These are phyloP conservation scores for Araneus ventricosus DNA, from an alignment of 1,140 invertebrate genomes.

Conservation along the genomic window DNA sequence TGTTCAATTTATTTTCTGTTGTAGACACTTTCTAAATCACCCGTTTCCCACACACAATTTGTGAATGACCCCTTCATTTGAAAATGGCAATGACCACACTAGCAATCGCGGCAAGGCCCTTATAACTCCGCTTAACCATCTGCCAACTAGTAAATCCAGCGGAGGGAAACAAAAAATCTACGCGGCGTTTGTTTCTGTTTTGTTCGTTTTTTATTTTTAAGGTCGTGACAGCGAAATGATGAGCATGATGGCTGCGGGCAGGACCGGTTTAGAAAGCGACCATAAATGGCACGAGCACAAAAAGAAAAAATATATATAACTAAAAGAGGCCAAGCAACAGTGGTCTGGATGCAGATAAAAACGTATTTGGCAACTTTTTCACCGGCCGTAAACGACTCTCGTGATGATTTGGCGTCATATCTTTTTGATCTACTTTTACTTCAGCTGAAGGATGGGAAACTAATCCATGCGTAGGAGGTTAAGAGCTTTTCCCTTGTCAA, in stretches of 20 bases:
- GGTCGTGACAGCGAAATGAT: conserved; percentile 64
- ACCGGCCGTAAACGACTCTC: neutral
- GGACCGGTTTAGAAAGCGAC: conserved; percentile 36
- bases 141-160: conserved; percentile 25
- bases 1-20: too few species aligned
- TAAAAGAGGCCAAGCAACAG: conserved; percentile 48
- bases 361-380: conserved; percentile 28
- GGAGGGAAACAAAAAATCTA: conserved; percentile 4
- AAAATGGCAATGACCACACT: conserved; percentile 28
- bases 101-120: neutral
- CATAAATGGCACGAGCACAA: neutral
- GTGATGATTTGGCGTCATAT: conserved; percentile 26
- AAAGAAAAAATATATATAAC: neutral
- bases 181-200: conserved; percentile 24
- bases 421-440: conserved; percentile 44
- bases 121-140: conserved; percentile 19
- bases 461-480: conserved; percentile 36
- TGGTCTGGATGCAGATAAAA: conserved; percentile 12
- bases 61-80: neutral
- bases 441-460: conserved; percentile 25
- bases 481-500: neutral
- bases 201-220: conserved; percentile 31
- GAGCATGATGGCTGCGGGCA: conserved; percentile 26
- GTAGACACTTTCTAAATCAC: neutral
- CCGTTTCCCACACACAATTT: neutral